phyloP scores from a whole-genome alignment of 2,113 vertebrate genomes.

The Dasyornis broadbenti region DNA sequence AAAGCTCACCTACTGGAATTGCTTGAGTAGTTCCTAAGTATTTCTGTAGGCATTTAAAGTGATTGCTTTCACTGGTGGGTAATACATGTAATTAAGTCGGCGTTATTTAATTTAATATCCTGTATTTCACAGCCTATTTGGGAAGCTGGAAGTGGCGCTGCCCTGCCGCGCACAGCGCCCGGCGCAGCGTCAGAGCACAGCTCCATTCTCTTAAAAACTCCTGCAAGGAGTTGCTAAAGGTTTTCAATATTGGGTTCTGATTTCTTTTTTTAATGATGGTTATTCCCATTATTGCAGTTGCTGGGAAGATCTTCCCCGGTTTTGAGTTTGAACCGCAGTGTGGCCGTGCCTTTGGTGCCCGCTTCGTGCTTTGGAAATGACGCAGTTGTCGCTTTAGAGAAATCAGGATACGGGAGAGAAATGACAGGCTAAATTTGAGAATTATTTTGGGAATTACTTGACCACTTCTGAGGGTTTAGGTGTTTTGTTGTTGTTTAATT shows the following conservation, averaged over 20 bases:
- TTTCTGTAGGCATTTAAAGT: neutral
- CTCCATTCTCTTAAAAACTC: neutral
- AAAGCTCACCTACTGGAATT: neutral
- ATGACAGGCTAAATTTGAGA: neutral
- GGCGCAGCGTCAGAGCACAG: neutral
- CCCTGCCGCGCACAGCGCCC: neutral
- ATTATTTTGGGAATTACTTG: neutral
- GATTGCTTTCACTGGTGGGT: neutral
- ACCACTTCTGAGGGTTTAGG: neutral
- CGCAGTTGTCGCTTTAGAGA: accelerated
- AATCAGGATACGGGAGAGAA: neutral
- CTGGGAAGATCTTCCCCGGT: neutral
- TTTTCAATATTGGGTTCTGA: neutral
- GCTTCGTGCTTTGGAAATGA: neutral
- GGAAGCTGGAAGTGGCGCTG: neutral
- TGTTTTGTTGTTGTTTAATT: neutral
- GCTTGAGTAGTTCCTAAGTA: neutral
- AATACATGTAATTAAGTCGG: neutral
- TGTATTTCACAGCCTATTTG: neutral
- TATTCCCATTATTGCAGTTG: neutral
- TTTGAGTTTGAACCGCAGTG: neutral
- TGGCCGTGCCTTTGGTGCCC: neutral
- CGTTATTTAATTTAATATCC: constrained; percentile 22
- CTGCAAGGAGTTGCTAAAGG: neutral
- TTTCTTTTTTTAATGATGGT: neutral